phyloP scores from a whole-genome alignment of 2,113 vertebrate genomes.

The Trinectes maculatus region DNA sequence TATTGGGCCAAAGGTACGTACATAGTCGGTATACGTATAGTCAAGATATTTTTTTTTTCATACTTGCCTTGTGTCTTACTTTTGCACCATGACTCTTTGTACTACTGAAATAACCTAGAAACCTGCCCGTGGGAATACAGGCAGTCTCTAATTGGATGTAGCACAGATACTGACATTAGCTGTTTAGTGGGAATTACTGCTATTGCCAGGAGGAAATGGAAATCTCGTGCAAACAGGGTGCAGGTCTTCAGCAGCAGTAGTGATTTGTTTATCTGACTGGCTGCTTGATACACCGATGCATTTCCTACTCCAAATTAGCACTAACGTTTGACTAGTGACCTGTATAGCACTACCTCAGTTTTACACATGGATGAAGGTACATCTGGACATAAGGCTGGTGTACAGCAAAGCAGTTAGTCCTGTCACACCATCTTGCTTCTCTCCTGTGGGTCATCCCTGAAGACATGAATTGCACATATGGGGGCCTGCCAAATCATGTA shows the following conservation, averaged over 20 bases:
- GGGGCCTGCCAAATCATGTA: background rate
- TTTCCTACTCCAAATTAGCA: conserved; percentile 18
- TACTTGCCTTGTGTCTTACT: background rate
- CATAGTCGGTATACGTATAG: background rate
- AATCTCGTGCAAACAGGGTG: conserved; percentile 5
- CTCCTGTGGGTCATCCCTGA: conserved; percentile 14
- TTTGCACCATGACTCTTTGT: conserved; percentile 2
- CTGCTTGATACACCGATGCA: conserved; percentile 9
- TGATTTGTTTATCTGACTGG: conserved; percentile 12
- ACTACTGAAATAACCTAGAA: conserved; percentile 32
- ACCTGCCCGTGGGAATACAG: conserved; percentile 32
- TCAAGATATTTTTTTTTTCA: background rate
- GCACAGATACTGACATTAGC: conserved; percentile 67
- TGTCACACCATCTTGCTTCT: conserved; percentile 32
- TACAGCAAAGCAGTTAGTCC: conserved; percentile 10
- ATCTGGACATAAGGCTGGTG: conserved; percentile 23
- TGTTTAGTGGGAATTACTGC: conserved; percentile 64
- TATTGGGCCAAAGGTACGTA: conserved; percentile 87
- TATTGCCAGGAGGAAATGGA: conserved; percentile 26
- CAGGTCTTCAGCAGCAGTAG: conserved; percentile 28
- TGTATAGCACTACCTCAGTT: conserved; percentile 24
- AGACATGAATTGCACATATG: background rate
- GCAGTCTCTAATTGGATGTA: conserved; percentile 71
- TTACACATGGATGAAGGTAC: conserved; percentile 9
- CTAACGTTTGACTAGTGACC: conserved; percentile 34